Percentiles rank a stretch among this genome's conserved stretches.
Conservation (phyloP, 2,113 vertebrate species). For the Meriones unguiculatus region DNA sequence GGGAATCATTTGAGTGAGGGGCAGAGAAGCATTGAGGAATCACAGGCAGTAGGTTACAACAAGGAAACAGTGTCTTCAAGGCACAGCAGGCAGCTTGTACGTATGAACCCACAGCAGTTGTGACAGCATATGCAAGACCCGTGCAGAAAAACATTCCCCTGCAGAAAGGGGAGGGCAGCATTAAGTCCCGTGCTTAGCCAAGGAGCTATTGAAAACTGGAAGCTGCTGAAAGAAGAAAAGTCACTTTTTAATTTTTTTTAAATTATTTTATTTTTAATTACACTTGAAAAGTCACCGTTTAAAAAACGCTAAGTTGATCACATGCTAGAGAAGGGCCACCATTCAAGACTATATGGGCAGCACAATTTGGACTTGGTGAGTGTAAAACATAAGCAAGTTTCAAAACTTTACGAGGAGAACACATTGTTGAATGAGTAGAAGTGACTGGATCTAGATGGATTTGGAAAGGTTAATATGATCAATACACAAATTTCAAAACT, state of each 20-base stretch:
- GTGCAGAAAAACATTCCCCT: not conserved
- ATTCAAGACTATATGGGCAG: not conserved
- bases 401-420: not conserved
- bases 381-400: not conserved
- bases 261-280: not conserved
- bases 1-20: not conserved
- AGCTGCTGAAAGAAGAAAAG: not conserved
- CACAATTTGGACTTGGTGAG: not conserved
- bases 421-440: not conserved
- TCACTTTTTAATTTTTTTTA: not conserved
- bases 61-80: not conserved
- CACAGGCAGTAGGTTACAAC: not conserved
- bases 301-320: not conserved
- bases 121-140: not conserved
- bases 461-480: not conserved
- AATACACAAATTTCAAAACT: not conserved
- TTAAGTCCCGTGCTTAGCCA: not conserved
- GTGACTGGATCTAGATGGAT: not conserved
- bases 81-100: not conserved
- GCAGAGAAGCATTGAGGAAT: not conserved
- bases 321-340: not conserved
- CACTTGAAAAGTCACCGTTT: too few species aligned
- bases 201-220: not conserved
- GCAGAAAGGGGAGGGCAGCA: not conserved
- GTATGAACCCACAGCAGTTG: not conserved